Percentiles rank a stretch among this genome's conserved stretches.
Evolutionary conservation across 2,888 invertebrate genomes (phyloP).

Genomic region (Sarcophaga caerulescens): DNA sequence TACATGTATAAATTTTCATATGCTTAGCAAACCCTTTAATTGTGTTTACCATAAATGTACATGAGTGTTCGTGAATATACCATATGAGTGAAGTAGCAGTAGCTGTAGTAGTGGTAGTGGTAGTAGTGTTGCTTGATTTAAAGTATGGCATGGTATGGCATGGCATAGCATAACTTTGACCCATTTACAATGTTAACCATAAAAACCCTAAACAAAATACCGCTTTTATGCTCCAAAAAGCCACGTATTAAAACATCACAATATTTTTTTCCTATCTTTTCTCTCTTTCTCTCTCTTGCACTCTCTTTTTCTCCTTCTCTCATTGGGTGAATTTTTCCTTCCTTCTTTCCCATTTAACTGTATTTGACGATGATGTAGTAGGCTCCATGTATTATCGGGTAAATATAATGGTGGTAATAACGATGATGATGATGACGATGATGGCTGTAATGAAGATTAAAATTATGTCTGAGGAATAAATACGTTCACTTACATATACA

Average conservation of each 20-base stretch:
- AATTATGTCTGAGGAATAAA: conserved; percentile 46
- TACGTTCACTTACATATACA: not conserved
- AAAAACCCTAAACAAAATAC: conserved; percentile 63
- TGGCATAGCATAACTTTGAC: conserved; percentile 59
- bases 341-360: not conserved
- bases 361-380: not conserved
- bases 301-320: no score
- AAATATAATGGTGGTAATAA: conserved; percentile 29
- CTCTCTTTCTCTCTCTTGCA: no score
- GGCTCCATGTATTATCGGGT: not conserved
- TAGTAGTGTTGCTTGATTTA: not conserved
- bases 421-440: conserved; percentile 30
- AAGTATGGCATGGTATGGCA: not conserved
- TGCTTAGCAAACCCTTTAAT: no score
- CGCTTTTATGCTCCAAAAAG: conserved; percentile 65
- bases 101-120: conserved; percentile 11
- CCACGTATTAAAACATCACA: conserved; percentile 66
- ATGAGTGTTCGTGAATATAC: not conserved
- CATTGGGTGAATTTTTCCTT: no score
- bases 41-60: not conserved
- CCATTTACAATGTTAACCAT: conserved; percentile 65
- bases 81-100: conserved; percentile 4
- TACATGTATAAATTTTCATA: not conserved
- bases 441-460: conserved; percentile 36
- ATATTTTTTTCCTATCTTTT: conserved; percentile 39